These are phyloP conservation scores for Hippocampus barbouri DNA, from an alignment of 2,113 vertebrate species.

Conservation along the genomic window DNA sequence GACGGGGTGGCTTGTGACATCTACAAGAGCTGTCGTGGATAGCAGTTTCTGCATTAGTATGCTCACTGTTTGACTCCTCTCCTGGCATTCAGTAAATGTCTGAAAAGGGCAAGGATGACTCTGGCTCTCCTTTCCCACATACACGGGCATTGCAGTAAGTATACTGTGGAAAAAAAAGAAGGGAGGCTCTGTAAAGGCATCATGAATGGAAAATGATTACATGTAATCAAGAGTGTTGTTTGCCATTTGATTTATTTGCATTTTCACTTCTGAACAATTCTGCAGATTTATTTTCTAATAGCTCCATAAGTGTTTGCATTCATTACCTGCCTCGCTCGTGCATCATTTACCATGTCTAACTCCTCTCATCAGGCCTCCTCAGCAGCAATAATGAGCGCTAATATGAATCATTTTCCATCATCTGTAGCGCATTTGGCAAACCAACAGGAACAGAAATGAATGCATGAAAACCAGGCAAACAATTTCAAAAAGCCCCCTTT, in stretches of 20 bases:
- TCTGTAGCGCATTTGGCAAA: conserved; percentile 17
- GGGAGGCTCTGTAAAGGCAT: background rate
- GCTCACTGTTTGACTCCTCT: too few relatives aligned
- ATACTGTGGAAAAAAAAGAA: too few relatives aligned
- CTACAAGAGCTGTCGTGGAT: too few relatives aligned
- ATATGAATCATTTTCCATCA: conserved; percentile 12
- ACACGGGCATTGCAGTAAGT: too few relatives aligned
- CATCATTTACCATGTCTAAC: conserved; percentile 9
- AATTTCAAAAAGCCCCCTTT: conserved; percentile 35
- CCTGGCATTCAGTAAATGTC: too few relatives aligned
- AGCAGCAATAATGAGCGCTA: conserved; percentile 1
- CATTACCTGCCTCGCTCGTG: background rate
- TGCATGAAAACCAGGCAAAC: conserved; percentile 10
- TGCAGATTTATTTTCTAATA: background rate
- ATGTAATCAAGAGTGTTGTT: conserved; percentile 1
- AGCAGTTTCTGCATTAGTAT: too few relatives aligned
- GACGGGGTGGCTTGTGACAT: too few relatives aligned
- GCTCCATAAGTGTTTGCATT: background rate
- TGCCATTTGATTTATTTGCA: background rate
- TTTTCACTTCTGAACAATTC: background rate
- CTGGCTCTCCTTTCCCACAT: too few relatives aligned
- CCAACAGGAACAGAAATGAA: conserved; percentile 9
- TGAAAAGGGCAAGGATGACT: too few relatives aligned
- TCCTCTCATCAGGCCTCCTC: conserved; percentile 4
- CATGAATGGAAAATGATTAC: background rate